Evolutionary conservation across 2,797 vertebrate species (phyloP), one percentile per base, ranked within the genome.

Genomic region (Pangasius djambal): DNA sequence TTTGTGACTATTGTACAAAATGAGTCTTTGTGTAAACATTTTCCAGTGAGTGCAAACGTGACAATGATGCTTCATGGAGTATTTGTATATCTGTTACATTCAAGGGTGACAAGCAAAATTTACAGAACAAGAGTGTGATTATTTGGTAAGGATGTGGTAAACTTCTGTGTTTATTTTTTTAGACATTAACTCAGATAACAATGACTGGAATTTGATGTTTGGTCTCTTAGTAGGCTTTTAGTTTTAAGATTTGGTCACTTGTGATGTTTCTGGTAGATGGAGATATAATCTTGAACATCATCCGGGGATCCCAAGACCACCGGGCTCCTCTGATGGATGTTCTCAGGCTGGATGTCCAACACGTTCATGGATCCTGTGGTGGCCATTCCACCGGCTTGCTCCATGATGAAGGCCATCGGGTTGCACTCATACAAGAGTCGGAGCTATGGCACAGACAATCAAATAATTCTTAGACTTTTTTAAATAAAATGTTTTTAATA

Each of bases 391-490:
- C 98, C 98, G 0, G 98, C 98, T 94, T 99, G 98, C 94, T 99
- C 98, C 0, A 99, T 97, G 94, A 99, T 97, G 93, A 95, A 99
- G 83, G 98, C 98, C 95, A 99, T 98, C 10, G 98, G 98, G 94
- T 99, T 99, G 92, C 98, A 95, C 89, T 99, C 98, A 0, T 99
- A 99, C 92, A 99, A 95, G 92, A 99, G 97, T 63, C 98, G 96
- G 88, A 99, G 97, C 98, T 99, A 88, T 44, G 79, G 72, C 31
- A 89, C 86, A 8, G 69, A 86, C 81, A 88, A 18, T 69, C n/a
- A 72, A 83, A 67, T 15, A 5, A 48, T 77, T 44, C 72, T 74
- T 28, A 13, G 2, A 2, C n/a, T 77, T 48, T 22, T 75, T 48
- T 6, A 13, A n/a, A 44, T 28, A 15, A 77, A 13, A 15, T 0